Base-by-base conservation (phyloP, 64 coral and sea anemone species). In the Orbicella faveolata region DNA sequence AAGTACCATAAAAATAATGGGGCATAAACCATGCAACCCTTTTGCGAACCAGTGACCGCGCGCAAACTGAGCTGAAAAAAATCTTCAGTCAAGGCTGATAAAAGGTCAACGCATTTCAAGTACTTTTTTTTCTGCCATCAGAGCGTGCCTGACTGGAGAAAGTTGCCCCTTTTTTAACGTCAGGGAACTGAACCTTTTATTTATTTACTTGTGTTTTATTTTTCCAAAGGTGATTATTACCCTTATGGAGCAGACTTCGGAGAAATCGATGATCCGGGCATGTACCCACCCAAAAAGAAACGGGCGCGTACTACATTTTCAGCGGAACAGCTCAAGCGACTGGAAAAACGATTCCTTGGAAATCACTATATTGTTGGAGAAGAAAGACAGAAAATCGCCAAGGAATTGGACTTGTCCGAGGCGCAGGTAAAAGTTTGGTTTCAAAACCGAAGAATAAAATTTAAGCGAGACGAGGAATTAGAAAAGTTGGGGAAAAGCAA, bases 381-480 rank as follows among this genome's bases (percentile, higher is more conserved):
- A 88, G 97, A 99, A 48, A 64, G 97, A 37, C 97, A 99, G 78
- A 99, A 96, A 94, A 91, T 99, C 63, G 97, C 97, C 35, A 95
- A 91, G 26, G 97, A 96, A 36, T 78, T 99, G 0, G 97, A 99
- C 75, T 87, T 99, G 41, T 99, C 97, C 13, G 97, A 99, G 81
- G 97, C 97, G 12, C 97, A 99, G 39, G 97, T 99, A 1, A 99
- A 99, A 93, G 97, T 99, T 20, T 99, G 97, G 97, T 99, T 99
- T 89, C 97, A 99, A 83, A 99, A 99, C 77, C 55, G 97, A 66
- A 95, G 97, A 77, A 99, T 94, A 37, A 99, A 99, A 82, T 99
- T 96, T 66, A 99, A 99, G 75, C 90, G 94, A 52, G 97, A 99
- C 30, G 91, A 99, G 44, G 97, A 99, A 63, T 86, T 99, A 9